Conservation (phyloP, 2,797 vertebrate species). For the Hybognathus amarus region DNA sequence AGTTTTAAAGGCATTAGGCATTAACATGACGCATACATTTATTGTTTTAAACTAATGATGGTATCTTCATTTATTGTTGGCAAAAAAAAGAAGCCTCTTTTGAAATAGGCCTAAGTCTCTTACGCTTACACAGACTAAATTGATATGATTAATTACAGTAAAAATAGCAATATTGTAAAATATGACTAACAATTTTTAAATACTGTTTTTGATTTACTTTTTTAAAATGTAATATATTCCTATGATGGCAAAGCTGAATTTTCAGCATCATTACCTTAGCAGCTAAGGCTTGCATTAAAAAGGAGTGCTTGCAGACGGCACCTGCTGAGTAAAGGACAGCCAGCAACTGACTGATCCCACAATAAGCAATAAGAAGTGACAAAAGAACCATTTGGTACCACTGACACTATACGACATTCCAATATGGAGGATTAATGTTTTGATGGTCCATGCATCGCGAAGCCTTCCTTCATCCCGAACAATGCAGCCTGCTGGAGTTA, state of each 20-base stretch:
- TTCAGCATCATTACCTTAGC: background rate
- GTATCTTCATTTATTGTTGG: background rate
- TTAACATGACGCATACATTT: background rate
- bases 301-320: slow-evolving; percentile 22
- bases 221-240: too few species aligned
- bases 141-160: background rate
- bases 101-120: background rate
- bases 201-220: background rate
- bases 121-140: background rate
- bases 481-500: background rate
- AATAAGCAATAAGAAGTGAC: slow-evolving; percentile 23
- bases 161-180: background rate
- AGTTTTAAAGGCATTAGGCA: too few species aligned
- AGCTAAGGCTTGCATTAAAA: slow-evolving; percentile 16
- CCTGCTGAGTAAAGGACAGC: slow-evolving; percentile 39
- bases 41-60: background rate
- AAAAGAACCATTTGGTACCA: slow-evolving; percentile 47
- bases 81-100: too few species aligned
- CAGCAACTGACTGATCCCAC: slow-evolving; percentile 29
- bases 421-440: slow-evolving; percentile 48
- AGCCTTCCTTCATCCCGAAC: background rate
- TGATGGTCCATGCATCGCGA: slow-evolving; percentile 24
- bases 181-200: background rate
- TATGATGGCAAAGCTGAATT: too few species aligned
- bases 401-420: slow-evolving; percentile 34